A percentile compares a stretch with the other conserved stretches of the same genome.
phyloP scores from a whole-genome alignment of 2,888 invertebrate genomes.

The Adineta ricciae region DNA sequence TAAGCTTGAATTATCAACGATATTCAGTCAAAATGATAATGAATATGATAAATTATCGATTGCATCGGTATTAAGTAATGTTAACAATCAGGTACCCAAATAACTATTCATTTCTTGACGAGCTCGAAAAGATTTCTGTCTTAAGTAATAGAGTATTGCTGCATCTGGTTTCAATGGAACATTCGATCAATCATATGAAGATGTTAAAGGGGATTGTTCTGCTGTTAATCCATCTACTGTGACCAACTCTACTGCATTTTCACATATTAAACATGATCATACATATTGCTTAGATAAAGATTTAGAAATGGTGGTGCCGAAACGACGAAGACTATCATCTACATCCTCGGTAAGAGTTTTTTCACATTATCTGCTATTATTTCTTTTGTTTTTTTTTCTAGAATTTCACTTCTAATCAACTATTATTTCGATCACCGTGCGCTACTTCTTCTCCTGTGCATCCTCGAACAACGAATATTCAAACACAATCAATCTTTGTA shows the following conservation, averaged over 20 bases:
- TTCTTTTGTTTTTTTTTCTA: background rate
- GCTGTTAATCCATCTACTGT: background rate
- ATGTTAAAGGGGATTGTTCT: background rate
- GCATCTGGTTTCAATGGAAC: background rate
- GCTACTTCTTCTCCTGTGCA: background rate
- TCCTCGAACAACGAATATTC: background rate
- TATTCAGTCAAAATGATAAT: background rate
- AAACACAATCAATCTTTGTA: background rate
- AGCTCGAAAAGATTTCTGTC: too few relatives aligned
- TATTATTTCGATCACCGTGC: background rate
- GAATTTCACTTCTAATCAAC: background rate
- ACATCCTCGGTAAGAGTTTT: background rate
- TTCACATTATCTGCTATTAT: background rate
- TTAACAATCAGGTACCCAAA: too few relatives aligned
- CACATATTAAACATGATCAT: background rate
- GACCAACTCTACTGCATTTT: background rate
- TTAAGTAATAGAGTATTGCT: background rate
- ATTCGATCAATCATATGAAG: background rate
- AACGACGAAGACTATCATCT: background rate
- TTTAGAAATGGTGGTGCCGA: background rate
- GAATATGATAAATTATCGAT: background rate
- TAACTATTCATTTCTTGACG: too few relatives aligned
- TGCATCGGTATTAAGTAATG: background rate
- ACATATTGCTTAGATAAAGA: background rate
- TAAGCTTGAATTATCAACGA: background rate